Percentiles rank a stretch among this genome's conserved stretches.
These are phyloP conservation scores for Tachypleus tridentatus DNA, from an alignment of 1,140 invertebrate species.

Conservation along the genomic window DNA sequence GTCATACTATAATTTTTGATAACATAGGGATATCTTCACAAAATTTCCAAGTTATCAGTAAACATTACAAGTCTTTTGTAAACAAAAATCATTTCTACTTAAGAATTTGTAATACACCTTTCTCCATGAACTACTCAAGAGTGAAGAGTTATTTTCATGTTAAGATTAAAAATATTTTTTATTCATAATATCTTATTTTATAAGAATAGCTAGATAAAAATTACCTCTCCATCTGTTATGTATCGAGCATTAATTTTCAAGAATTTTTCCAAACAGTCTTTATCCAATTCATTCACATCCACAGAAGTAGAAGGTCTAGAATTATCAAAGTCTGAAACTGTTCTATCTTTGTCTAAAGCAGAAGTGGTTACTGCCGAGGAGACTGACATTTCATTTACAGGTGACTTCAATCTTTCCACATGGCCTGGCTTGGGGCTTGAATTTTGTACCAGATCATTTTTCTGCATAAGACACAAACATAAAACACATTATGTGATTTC, in stretches of 20 bases:
- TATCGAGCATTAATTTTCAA: constrained; percentile 88
- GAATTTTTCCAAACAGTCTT: constrained; percentile 54
- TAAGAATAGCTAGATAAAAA: background rate
- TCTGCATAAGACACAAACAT: too few species aligned
- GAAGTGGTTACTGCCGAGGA: background rate
- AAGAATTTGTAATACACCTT: too few species aligned
- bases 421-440: constrained; percentile 39
- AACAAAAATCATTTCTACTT: too few species aligned
- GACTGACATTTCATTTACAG: background rate
- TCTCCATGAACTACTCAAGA: background rate
- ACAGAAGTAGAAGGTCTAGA: constrained; percentile 13
- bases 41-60: too few species aligned
- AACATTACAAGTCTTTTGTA: too few species aligned
- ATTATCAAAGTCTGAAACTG: constrained; percentile 8
- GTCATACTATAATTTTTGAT: too few species aligned
- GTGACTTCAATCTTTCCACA: constrained; percentile 42
- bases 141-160: background rate
- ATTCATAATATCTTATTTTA: too few species aligned
- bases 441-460: background rate
- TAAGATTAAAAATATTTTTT: background rate
- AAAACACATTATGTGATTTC: too few species aligned
- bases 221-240: constrained; percentile 66
- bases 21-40: too few species aligned
- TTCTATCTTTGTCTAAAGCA: background rate
- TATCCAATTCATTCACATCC: constrained; percentile 37